Conservation (phyloP, 2,113 vertebrate genomes). For the Ranitomeya imitator region DNA sequence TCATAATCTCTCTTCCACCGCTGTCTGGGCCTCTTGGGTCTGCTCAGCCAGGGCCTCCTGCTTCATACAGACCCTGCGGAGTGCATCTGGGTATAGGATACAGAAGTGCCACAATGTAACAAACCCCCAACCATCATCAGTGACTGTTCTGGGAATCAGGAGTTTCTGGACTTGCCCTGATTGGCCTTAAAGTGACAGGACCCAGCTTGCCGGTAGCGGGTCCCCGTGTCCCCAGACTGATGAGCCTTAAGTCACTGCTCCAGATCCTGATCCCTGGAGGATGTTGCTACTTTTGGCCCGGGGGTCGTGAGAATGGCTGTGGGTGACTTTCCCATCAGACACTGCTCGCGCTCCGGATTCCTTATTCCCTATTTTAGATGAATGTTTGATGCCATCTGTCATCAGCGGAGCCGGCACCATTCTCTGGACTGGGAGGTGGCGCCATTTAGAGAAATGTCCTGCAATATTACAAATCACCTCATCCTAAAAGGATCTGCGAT, state of each 20-base stretch:
- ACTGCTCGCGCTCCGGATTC: background rate
- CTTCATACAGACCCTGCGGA: too few species aligned
- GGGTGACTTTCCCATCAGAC: slow-evolving; percentile 82
- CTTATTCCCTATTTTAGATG: slow-evolving; percentile 37
- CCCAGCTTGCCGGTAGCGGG: background rate
- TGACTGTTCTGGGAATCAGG: background rate
- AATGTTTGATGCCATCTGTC: slow-evolving; percentile 48
- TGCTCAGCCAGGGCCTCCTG: too few species aligned
- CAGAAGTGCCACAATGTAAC: background rate
- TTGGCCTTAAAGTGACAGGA: background rate
- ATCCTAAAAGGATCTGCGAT: background rate
- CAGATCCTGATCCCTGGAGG: slow-evolving; percentile 66
- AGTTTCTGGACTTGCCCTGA: background rate
- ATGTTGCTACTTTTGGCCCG: slow-evolving; percentile 60
- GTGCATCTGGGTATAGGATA: background rate
- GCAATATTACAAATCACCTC: slow-evolving; percentile 64
- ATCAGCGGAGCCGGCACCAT: background rate
- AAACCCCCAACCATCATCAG: background rate
- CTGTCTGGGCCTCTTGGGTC: too few species aligned
- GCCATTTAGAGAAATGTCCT: background rate
- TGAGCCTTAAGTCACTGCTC: slow-evolving; percentile 59
- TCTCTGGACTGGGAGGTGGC: background rate
- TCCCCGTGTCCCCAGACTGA: background rate
- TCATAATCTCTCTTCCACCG: too few species aligned
- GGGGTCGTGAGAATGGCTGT: slow-evolving; percentile 87